Evolutionary conservation across 2,113 vertebrate species (phyloP).

Genomic region (Carlito syrichta): DNA sequence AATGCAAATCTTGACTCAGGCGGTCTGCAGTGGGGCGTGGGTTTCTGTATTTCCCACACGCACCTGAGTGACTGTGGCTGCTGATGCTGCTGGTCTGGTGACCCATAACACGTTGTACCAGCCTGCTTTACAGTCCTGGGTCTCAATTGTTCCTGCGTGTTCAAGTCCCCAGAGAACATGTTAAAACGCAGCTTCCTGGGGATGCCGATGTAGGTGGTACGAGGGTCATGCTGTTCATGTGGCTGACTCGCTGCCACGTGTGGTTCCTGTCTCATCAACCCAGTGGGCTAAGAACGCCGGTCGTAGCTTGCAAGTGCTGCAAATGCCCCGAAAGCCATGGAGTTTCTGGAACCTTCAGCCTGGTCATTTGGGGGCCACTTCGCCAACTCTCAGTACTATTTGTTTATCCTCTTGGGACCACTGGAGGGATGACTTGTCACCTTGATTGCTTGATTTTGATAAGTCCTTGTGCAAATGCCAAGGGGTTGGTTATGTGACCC

Average conservation of each 20-base stretch:
- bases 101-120: fast-evolving
- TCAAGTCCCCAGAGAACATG: not conserved
- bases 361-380: not conserved
- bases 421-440: fast-evolving
- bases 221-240: too few species aligned
- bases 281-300: not conserved
- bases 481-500: too few species aligned
- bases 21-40: fast-evolving
- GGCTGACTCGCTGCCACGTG: too few species aligned
- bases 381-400: fast-evolving
- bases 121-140: not conserved
- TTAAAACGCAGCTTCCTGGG: not conserved
- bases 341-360: not conserved
- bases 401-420: not conserved
- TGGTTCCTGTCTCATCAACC: not conserved
- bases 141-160: not conserved
- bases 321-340: too few species aligned
- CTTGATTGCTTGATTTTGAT: not conserved
- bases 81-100: fast-evolving
- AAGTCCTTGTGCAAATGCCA: not conserved
- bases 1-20: not conserved
- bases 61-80: fast-evolving
- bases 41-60: not conserved
- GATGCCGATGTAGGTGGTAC: not conserved
- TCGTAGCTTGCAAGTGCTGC: too few species aligned